Evolutionary conservation across 2,113 vertebrate genomes (phyloP), one percentile per base, ranked within the genome.

Genomic region (Bubo bubo): DNA sequence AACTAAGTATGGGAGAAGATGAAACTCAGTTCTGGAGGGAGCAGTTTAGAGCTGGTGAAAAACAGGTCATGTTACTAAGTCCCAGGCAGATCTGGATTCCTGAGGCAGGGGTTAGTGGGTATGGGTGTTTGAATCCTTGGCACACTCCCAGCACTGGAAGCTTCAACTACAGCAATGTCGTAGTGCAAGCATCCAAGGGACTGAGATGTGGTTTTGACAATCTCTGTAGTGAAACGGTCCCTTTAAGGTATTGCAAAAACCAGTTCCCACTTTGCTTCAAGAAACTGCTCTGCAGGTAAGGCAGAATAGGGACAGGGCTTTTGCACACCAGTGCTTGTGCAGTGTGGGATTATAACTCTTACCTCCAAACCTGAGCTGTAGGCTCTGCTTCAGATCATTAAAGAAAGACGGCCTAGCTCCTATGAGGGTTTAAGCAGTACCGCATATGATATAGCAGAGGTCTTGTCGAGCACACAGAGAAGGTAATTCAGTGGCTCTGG

Each of bases 31-130:
- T 93, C 73, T 91, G 64, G 68, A 90, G 52, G 49, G 34, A 89
- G 60, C 14, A 70, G 39, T 91, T 89, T 35, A 47, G 80, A 94
- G 86, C 80, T 93, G 56, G 12, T 95, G 68, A 66, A 93, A 97
- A 96, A 94, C 86, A 94, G 94, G 93, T 94, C 91, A 55, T 91
- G 52, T 93, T 96, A 94, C 93, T 87, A 90, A 96, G 74, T 67
- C 66, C 47, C 47, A 16, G 41, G 62, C 85, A 90, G 94, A 94
- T 67, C 24, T 85, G 56, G 35, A 95, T 93, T 96, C 89, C 93
- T 94, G 60, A 87, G 80, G 80, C 80, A 89, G 60, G 52, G 55
- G 66, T 45, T 93, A 89, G 68, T 37, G 80, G 64, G 22, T 63
- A 94, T 12, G 91, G 27, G 30, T 43, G 73, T 75, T 79, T 81